A percentile compares a stretch with the other conserved stretches of the same genome.
phyloP scores from a whole-genome alignment of 1,140 invertebrate genomes.

The Monomorium pharaonis region DNA sequence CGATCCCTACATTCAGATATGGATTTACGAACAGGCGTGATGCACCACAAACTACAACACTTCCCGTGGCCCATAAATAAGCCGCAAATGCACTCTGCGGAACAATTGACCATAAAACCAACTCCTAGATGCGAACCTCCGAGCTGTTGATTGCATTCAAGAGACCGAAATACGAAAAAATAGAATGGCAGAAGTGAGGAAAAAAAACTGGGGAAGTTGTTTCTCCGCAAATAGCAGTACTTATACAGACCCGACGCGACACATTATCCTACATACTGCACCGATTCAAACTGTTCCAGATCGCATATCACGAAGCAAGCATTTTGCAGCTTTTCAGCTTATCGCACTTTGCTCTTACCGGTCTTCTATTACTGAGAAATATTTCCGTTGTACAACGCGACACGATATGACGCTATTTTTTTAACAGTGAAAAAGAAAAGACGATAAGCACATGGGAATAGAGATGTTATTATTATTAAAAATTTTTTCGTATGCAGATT shows the following conservation, averaged over 20 bases:
- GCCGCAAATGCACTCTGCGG: constrained; percentile 18
- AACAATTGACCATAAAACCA: constrained; percentile 53
- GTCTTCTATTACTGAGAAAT: not conserved
- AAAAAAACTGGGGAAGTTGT: not conserved
- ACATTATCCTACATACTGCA: not conserved
- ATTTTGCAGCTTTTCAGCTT: not conserved
- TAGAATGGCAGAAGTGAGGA: not conserved
- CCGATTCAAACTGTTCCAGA: not conserved
- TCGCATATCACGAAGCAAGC: not conserved
- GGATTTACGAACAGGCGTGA: constrained; percentile 20
- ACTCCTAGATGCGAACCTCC: constrained; percentile 6
- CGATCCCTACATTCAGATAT: constrained; percentile 26
- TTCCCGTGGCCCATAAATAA: constrained; percentile 33
- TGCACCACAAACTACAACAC: not conserved
- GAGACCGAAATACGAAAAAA: not conserved
- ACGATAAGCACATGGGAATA: no score
- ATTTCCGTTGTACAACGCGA: not conserved
- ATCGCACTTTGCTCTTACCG: not conserved
- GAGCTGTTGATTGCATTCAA: not conserved
- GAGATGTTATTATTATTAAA: no score
- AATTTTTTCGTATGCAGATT: no score
- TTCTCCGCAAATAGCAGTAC: not conserved
- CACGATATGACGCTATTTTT: not conserved
- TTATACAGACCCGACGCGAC: constrained; percentile 5
- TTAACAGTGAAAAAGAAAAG: not conserved